phyloP scores from a whole-genome alignment of 2,888 invertebrate genomes.

The Zygothrica quintamaculata region DNA sequence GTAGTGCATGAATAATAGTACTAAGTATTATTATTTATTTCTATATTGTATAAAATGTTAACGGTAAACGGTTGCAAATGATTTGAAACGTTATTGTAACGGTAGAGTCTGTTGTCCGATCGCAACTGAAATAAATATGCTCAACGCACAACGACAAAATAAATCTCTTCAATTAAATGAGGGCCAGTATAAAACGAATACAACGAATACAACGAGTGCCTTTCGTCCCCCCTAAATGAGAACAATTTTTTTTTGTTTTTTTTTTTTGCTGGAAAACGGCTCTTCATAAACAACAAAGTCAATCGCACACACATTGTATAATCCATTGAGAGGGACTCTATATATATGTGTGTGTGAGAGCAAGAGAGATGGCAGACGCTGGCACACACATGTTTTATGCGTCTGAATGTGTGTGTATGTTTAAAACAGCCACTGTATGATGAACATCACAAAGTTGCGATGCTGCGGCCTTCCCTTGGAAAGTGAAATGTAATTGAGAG shows the following conservation, averaged over 20 bases:
- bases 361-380: constrained; percentile 6
- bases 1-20: constrained; percentile 12
- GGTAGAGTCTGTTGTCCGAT: constrained; percentile 50
- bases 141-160: constrained; percentile 49
- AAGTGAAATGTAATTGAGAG: constrained; percentile 76
- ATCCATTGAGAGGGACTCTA: constrained; percentile 18
- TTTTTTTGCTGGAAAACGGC: constrained; percentile 64
- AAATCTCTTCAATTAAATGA: constrained; percentile 76
- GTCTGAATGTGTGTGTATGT: too few relatives aligned
- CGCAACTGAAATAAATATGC: constrained; percentile 64
- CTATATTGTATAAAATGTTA: constrained; percentile 22
- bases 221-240: constrained; percentile 37
- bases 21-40: constrained; percentile 39
- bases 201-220: constrained; percentile 52
- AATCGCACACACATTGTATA: constrained; percentile 60
- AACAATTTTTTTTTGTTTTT: too few relatives aligned
- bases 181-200: too few relatives aligned
- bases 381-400: constrained; percentile 35
- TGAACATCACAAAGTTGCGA: constrained; percentile 6
- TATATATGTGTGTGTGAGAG: constrained; percentile 8
- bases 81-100: constrained; percentile 41
- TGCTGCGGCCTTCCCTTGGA: constrained; percentile 69
- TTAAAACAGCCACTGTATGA: constrained; percentile 1
- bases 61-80: constrained; percentile 12
- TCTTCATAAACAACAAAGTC: constrained; percentile 55